Evolutionary conservation across 1,140 invertebrate genomes (phyloP).

Genomic region (Ostrea edulis): DNA sequence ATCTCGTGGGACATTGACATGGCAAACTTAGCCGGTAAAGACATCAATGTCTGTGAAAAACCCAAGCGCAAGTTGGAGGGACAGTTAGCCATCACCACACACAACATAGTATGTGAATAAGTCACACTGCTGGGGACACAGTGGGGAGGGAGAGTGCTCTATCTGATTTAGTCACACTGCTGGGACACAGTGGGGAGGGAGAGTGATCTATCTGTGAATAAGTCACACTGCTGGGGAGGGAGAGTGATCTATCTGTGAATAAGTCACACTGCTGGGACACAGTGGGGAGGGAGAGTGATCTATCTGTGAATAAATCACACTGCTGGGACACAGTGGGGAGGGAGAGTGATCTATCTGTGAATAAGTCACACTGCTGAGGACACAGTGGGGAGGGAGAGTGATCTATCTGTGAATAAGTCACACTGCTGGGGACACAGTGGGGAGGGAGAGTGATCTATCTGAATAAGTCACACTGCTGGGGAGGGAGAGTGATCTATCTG

Average conservation of each 20-base stretch:
- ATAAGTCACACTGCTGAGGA: neutral
- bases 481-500: conserved; percentile 37
- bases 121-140: neutral
- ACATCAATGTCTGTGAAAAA: conserved; percentile 46
- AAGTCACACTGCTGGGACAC: neutral
- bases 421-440: too few species aligned
- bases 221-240: neutral
- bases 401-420: conserved; percentile 31
- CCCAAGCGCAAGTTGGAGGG: conserved; percentile 35
- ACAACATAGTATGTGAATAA: conserved; percentile 51
- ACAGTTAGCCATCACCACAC: conserved; percentile 49
- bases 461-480: neutral
- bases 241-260: conserved; percentile 40
- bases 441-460: conserved; percentile 41
- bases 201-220: too few species aligned
- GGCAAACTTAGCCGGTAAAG: conserved; percentile 52
- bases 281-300: conserved; percentile 2
- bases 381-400: neutral
- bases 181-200: too few species aligned
- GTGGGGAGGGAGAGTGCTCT: neutral
- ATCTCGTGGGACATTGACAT: conserved; percentile 60
- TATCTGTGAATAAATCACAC: conserved; percentile 3
- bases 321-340: neutral
- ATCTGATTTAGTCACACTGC: neutral
- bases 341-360: conserved; percentile 41